Evolutionary conservation across 2,888 invertebrate genomes (phyloP), one percentile per base, ranked within the genome.

Genomic region (Melangyna quadrimaculata): DNA sequence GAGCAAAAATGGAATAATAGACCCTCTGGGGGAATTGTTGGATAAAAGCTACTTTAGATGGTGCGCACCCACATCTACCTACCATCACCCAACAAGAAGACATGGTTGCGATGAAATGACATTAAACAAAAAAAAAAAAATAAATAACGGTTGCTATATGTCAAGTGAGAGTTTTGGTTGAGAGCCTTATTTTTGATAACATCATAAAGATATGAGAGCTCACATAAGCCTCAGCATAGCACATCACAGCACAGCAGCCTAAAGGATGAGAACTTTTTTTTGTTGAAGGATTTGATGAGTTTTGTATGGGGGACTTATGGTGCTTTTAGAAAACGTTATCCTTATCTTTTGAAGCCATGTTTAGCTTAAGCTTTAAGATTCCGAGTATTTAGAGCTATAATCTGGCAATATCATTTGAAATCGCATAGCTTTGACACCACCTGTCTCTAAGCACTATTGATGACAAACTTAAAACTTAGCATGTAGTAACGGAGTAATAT

Each of bases 1-100:
- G 74, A 78, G 78, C 75, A 77, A 80, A 67, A 80, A 77, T 65
- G 74, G 71, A 59, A 82, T 87, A 87, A 87, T 87, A 72, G 78
- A 71, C 71, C 82, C 86, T 87, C 67, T 78, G 72, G 73, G 69
- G 67, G 82, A 70, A 78, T 86, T 73, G 70, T 53, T 87, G 32
- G 77, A 71, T 81, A 87, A 87, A 82, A 87, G 82, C 81, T 78
- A 79, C 86, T 87, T 65, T 75, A 71, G 35, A 53, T 59, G 43
- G 2, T 35, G 3, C 37, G 10, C 29, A 57, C 17, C 35, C 35
- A 32, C 35, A 27, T 35, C 9, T 9, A 59, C 9, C 24, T 17
- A 4, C 17, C n/a, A n/a, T 1, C 12, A 10, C 17, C 8, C 55
- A 61, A 17, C 12, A 35, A 35, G 10, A 12, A 35, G 35, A 37